These are phyloP conservation scores for Eretmochelys imbricata DNA, from an alignment of 2,113 vertebrate species.

Conservation along the genomic window DNA sequence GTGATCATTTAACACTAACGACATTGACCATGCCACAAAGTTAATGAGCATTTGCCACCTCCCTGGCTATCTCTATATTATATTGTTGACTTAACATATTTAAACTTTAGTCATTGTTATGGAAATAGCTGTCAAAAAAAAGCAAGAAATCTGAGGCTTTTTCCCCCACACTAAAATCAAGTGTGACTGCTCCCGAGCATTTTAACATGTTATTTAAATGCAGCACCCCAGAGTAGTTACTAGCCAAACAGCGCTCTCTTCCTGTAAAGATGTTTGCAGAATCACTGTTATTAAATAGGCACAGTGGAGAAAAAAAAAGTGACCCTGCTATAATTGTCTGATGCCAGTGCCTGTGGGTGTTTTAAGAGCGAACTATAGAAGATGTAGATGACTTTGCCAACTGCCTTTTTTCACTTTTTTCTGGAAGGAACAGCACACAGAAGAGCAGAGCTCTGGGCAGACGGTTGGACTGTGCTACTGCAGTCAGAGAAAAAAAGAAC, in stretches of 20 bases:
- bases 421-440: neutral
- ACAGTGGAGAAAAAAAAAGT: neutral
- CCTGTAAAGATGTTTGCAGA: neutral
- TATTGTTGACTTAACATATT: neutral
- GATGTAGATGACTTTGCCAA: neutral
- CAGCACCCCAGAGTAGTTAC: neutral
- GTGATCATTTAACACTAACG: neutral
- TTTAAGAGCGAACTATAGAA: neutral
- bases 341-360: neutral
- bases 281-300: neutral
- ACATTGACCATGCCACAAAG: neutral
- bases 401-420: neutral
- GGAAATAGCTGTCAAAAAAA: constrained; percentile 10
- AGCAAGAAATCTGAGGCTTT: neutral
- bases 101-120: neutral
- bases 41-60: neutral
- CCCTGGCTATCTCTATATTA: neutral
- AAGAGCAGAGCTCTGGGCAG: neutral
- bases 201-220: constrained; percentile 29
- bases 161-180: neutral
- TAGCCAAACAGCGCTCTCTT: neutral
- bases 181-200: neutral
- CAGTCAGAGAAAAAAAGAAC: neutral
- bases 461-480: neutral
- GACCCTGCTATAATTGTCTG: neutral